A percentile compares a stretch with the other conserved stretches of the same genome.
phyloP scores from a whole-genome alignment of 2,113 vertebrate species.

The Sander lucioperca region DNA sequence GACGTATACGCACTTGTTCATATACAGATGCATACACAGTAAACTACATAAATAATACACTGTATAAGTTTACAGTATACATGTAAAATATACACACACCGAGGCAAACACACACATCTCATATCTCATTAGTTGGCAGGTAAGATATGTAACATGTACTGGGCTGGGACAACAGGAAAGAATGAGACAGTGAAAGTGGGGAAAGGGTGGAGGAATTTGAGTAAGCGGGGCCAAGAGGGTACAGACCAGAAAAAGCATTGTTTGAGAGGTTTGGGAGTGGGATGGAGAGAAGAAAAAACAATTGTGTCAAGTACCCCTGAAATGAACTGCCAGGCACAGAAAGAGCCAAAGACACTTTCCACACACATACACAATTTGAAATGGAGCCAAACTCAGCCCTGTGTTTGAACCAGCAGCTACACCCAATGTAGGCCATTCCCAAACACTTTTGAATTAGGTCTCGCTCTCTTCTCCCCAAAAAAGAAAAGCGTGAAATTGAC shows the following conservation, averaged over 20 bases:
- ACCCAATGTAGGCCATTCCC: constrained; percentile 53
- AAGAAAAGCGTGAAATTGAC: constrained; percentile 65
- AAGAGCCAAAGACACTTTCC: constrained; percentile 7
- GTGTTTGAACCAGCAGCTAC: constrained; percentile 43
- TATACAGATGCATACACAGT: no score
- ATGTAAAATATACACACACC: constrained; percentile 5
- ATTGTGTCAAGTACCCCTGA: constrained; percentile 39
- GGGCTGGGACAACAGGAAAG: constrained; percentile 18
- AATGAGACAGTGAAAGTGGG: constrained; percentile 18
- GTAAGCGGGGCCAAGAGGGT: constrained; percentile 30
- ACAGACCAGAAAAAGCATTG: constrained; percentile 14
- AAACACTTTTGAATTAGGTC: constrained; percentile 46
- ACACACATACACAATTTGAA: constrained; percentile 38
- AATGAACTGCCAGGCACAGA: constrained; percentile 35
- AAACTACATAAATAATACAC: neutral
- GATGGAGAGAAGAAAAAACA: constrained; percentile 33
- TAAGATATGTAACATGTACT: constrained; percentile 43
- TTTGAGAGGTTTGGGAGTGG: constrained; percentile 26
- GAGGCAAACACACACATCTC: constrained; percentile 1
- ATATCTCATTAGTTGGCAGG: constrained; percentile 62
- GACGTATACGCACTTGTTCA: neutral
- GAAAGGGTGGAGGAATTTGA: constrained; percentile 42
- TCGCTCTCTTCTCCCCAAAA: constrained; percentile 38
- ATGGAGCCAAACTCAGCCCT: constrained; percentile 36
- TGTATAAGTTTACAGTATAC: neutral